Conservation (phyloP, 2,797 vertebrate species). For the Malurus splendens region DNA sequence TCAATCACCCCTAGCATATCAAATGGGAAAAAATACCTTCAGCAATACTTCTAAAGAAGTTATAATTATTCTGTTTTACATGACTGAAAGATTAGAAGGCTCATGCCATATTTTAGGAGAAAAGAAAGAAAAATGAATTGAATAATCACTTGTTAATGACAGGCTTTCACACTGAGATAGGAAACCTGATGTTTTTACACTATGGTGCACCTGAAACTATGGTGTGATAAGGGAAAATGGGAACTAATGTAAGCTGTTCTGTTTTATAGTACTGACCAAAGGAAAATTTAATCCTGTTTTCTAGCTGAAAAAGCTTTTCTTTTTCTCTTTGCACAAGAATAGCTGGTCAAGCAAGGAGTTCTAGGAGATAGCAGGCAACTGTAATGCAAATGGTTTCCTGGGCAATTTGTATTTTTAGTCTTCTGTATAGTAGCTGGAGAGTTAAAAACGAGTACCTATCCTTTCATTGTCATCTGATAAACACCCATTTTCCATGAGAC, state of each 20-base stretch:
- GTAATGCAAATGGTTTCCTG: not conserved
- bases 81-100: not conserved
- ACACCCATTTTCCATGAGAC: not conserved
- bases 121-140: not conserved
- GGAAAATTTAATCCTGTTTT: not conserved
- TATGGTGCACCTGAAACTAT: not conserved
- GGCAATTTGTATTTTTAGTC: not conserved
- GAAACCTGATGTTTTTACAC: not conserved
- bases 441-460: not conserved
- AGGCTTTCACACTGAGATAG: not conserved
- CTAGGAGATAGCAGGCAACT: not conserved
- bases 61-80: slow-evolving; percentile 13
- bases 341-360: not conserved
- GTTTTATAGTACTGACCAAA: not conserved
- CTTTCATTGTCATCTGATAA: not conserved
- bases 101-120: not conserved
- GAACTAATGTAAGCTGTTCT: not conserved
- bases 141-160: slow-evolving; percentile 20
- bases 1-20: not conserved
- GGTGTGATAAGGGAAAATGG: not conserved
- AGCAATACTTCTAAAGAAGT: not conserved
- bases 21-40: slow-evolving; percentile 5
- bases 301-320: not conserved
- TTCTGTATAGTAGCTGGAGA: not conserved
- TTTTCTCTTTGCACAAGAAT: not conserved